A percentile compares a stretch with the other conserved stretches of the same genome.
phyloP scores from a whole-genome alignment of 2,888 invertebrate genomes.

The Apodemia zela region DNA sequence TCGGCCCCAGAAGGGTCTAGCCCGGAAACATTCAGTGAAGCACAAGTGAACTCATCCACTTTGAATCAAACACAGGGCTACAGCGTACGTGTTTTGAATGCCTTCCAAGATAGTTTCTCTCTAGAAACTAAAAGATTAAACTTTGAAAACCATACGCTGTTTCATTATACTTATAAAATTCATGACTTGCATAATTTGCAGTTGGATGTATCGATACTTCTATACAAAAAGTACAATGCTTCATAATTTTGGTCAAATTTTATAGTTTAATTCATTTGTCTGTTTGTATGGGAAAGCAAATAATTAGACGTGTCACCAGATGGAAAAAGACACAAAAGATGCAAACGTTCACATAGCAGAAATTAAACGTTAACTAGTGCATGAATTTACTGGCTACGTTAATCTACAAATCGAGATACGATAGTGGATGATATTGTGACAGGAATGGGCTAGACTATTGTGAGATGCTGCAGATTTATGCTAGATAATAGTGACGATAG shows the following conservation, averaged over 20 bases:
- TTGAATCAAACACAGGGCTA: constrained; percentile 21
- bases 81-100: constrained; percentile 21
- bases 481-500: not conserved
- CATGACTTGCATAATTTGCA: not conserved
- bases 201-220: too few species aligned
- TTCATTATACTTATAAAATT: constrained; percentile 1
- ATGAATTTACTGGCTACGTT: not conserved
- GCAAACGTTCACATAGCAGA: too few species aligned
- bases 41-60: constrained; percentile 23
- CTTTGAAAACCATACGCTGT: constrained; percentile 10
- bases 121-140: constrained; percentile 7
- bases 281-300: too few species aligned
- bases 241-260: too few species aligned
- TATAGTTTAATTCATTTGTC: too few species aligned
- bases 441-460: not conserved
- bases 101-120: constrained; percentile 9
- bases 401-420: not conserved
- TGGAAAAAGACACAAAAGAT: too few species aligned
- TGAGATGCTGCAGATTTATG: not conserved
- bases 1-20: constrained; percentile 22
- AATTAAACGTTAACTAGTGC: not conserved
- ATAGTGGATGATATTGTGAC: not conserved
- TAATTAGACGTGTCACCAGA: too few species aligned
- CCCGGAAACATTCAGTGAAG: constrained; percentile 17
- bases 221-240: too few species aligned